These are phyloP conservation scores for Odocoileus hemionus DNA, from an alignment of 2,113 vertebrate species.

Conservation along the genomic window DNA sequence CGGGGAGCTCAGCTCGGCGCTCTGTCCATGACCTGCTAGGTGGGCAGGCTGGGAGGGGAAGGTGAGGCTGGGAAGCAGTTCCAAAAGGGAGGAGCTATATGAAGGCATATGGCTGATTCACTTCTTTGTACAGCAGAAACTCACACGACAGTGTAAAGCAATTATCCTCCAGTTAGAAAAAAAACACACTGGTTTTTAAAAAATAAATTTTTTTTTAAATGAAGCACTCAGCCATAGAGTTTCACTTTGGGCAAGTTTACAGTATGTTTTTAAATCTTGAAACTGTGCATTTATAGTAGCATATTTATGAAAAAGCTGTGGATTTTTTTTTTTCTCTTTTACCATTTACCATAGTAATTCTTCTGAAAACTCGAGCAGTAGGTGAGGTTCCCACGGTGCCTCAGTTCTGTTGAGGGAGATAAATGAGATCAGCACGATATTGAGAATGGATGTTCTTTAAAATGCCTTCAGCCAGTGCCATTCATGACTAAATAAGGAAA, in stretches of 20 bases:
- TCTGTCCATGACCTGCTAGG: not conserved
- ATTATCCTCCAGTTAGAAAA: not conserved
- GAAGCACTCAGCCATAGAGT: not conserved
- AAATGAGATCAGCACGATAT: not conserved
- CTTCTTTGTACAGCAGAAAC: not conserved
- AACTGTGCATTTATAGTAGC: not conserved
- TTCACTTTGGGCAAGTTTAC: not conserved
- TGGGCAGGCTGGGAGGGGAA: not conserved
- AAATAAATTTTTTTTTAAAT: not conserved
- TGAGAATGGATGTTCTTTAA: not conserved
- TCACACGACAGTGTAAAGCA: not conserved
- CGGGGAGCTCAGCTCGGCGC: not conserved
- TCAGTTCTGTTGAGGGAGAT: not conserved
- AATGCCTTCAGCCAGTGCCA: no score
- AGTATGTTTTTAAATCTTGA: not conserved
- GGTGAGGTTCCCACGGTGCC: not conserved
- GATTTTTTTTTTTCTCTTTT: not conserved
- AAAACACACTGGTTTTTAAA: not conserved
- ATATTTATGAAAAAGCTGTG: not conserved
- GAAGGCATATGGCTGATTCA: not conserved
- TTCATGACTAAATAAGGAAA: not conserved
- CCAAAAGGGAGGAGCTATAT: not conserved
- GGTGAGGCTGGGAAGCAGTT: not conserved
- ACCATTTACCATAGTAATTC: not conserved
- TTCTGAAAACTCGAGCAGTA: not conserved